Percentiles rank a stretch among this genome's conserved stretches.
These are phyloP conservation scores for Idaea straminata DNA, from an alignment of 2,888 invertebrate species.

Conservation along the genomic window DNA sequence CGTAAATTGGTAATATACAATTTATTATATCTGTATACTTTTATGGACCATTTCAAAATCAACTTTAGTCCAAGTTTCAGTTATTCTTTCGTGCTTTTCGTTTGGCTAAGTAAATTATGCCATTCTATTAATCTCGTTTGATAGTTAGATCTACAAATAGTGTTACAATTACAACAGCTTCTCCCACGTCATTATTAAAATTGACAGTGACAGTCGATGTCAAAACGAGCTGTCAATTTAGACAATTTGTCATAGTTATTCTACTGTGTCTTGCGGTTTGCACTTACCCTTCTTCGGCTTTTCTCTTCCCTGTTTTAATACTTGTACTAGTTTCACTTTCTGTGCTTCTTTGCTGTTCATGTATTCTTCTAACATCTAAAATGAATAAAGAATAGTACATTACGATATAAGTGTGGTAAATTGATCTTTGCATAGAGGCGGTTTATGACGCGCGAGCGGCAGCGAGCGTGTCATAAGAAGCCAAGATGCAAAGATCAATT, in stretches of 20 bases:
- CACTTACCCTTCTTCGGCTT: slow-evolving; percentile 43
- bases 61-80: background rate
- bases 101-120: background rate
- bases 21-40: too few species aligned
- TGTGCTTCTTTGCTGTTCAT: slow-evolving; percentile 57
- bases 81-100: background rate
- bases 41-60: background rate
- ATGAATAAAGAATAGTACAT: slow-evolving; percentile 13
- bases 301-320: slow-evolving; percentile 54
- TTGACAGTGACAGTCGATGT: background rate
- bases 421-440: too few species aligned
- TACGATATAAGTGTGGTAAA: too few species aligned
- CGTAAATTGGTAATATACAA: background rate
- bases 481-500: too few species aligned
- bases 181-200: background rate
- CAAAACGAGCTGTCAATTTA: background rate
- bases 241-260: background rate
- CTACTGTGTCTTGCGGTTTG: slow-evolving; percentile 35
- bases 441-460: too few species aligned
- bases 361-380: slow-evolving; percentile 63
- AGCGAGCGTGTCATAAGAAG: too few species aligned
- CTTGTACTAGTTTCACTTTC: slow-evolving; percentile 61
- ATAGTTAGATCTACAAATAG: background rate
- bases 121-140: background rate
- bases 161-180: background rate